Evolutionary conservation across 2,113 vertebrate genomes (phyloP), one percentile per base, ranked within the genome.

Genomic region (Sterrhoptilus dennistouni): DNA sequence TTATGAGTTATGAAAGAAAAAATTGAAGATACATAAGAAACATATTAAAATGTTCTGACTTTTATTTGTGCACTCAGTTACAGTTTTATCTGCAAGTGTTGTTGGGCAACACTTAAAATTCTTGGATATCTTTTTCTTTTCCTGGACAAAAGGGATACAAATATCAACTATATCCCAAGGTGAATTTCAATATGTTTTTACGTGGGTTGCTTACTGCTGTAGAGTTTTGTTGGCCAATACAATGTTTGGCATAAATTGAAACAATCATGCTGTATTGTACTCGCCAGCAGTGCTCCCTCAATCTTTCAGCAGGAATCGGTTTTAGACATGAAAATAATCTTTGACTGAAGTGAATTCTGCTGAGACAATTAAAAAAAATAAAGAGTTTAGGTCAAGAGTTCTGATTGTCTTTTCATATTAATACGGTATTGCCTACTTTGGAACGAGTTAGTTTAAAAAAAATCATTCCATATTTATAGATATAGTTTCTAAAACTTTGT

Each of bases 281-380:
- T 94, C 82, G 80, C 69, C 81, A 79, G 70, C 89, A 90, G 75
- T 93, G 38, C 42, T 90, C 53, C 83, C 64, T 95, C 53, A 89
- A 50, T 84, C 28, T 81, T 57, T 78, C 92, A 53, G 66, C 17
- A 95, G 74, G 96, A 95, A 97, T 92, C 96, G 78, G 66, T 49
- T 97, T 97, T 95, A 91, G 91, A 84, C 50, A 90, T 82, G 82
- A 96, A 97, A 97, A 95, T 87, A 91, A 70, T 95, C 83, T 94
- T 97, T 95, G 71, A 72, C 60, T 72, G 57, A 94, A 97, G 76
- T 60, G 71, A 97, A 92, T 96, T 97, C 68, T 97, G 71, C 77
- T 96, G 91, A 97, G 86, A 93, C 75, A 97, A 97, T 97, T 97
- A 96, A 96, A 97, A 95, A 90, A 90, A 94, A 95, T 81, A 90